Conservation (phyloP, 2,797 vertebrate genomes). For the Steatocranus sp. region DNA sequence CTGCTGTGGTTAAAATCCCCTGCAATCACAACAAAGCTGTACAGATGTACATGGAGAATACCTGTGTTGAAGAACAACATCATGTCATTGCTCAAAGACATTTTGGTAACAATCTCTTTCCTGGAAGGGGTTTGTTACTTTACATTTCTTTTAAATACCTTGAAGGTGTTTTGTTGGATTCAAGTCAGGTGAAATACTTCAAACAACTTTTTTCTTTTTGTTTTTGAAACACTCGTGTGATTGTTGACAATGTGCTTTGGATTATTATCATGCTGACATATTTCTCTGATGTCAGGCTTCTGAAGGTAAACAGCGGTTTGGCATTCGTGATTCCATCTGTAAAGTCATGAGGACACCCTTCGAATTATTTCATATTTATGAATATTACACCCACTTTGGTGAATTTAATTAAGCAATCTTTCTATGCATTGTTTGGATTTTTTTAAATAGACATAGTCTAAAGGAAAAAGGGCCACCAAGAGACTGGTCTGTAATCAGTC, state of each 20-base stretch:
- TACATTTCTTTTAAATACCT: not conserved
- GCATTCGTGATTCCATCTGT: not conserved
- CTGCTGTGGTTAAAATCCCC: too few species aligned
- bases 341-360: not conserved
- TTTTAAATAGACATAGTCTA: not conserved
- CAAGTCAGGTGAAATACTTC: not conserved
- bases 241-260: not conserved
- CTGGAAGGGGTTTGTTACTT: not conserved
- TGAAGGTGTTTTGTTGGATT: not conserved
- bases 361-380: not conserved
- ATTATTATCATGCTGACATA: not conserved
- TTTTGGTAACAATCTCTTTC: not conserved
- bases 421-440: not conserved
- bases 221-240: not conserved
- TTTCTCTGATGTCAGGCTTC: not conserved
- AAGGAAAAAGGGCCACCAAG: not conserved
- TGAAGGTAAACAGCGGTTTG: not conserved
- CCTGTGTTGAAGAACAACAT: rapidly evolving
- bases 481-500: not conserved
- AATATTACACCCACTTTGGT: not conserved
- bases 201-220: not conserved
- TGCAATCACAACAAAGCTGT: too few species aligned
- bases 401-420: not conserved
- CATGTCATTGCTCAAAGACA: not conserved
- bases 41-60: not conserved